These are phyloP conservation scores for Damaliscus lunatus DNA, from an alignment of 2,113 vertebrate genomes.

Conservation along the genomic window DNA sequence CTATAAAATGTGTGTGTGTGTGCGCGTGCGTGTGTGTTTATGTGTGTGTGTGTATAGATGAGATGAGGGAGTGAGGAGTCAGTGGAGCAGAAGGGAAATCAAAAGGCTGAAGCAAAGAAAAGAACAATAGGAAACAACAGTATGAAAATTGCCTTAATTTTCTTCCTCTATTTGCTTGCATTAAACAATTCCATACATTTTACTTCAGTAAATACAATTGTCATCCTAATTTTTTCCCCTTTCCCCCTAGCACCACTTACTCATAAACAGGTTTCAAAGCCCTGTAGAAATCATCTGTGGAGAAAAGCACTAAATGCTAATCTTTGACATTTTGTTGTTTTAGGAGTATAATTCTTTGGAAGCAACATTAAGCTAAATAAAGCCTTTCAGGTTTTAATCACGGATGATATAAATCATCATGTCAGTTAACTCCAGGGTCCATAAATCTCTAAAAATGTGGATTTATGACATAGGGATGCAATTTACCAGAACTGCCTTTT, in stretches of 20 bases:
- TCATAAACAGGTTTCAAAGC: conserved; percentile 26
- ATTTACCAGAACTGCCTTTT: conserved; percentile 68
- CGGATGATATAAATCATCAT: conserved; percentile 68
- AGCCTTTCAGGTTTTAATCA: conserved; percentile 72
- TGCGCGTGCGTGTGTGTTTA: background rate
- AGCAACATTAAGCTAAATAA: conserved; percentile 68
- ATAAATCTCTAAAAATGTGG: conserved; percentile 62
- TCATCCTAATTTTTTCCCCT: background rate
- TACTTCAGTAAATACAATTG: background rate
- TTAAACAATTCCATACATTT: conserved; percentile 13
- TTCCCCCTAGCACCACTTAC: background rate
- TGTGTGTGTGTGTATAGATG: background rate
- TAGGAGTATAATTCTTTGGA: conserved; percentile 55
- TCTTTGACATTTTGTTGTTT: conserved; percentile 67
- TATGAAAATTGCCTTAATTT: background rate
- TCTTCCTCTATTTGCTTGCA: background rate
- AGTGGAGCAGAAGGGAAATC: background rate
- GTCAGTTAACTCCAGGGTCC: conserved; percentile 59
- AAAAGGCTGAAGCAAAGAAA: background rate
- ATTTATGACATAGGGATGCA: conserved; percentile 69
- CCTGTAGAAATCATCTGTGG: background rate
- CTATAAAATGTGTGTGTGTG: background rate
- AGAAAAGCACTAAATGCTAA: conserved; percentile 44
- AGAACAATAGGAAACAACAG: background rate
- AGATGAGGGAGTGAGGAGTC: fast-evolving